phyloP scores from a whole-genome alignment of 64 coral and sea anemone genomes.

The Montipora cactus region DNA sequence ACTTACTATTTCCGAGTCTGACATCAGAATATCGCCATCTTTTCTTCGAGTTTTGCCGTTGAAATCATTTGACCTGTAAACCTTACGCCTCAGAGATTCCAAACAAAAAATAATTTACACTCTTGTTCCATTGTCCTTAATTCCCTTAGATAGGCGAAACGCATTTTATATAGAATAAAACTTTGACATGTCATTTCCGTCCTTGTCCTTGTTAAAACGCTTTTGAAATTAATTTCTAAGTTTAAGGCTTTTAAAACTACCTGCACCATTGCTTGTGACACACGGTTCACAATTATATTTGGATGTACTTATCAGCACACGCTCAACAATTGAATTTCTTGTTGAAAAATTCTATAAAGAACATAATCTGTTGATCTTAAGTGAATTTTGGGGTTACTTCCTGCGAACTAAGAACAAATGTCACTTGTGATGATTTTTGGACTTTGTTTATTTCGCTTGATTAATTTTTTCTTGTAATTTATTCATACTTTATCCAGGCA shows the following conservation, averaged over 20 bases:
- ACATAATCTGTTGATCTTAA: not conserved
- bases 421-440: constrained; percentile 6
- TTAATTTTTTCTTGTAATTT: constrained; percentile 46
- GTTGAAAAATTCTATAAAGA: too few species aligned
- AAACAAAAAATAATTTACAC: not conserved
- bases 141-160: not conserved
- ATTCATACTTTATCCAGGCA: constrained; percentile 26
- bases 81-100: not conserved
- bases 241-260: not conserved
- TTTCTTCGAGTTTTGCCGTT: not conserved
- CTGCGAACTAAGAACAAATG: not conserved
- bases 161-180: not conserved
- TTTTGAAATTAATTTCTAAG: not conserved
- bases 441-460: constrained; percentile 35
- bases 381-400: not conserved
- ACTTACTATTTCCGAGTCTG: constrained; percentile 24
- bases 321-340: too few species aligned
- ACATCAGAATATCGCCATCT: constrained; percentile 32
- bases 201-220: too few species aligned
- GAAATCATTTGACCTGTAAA: constrained; percentile 16
- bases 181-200: too few species aligned
- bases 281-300: not conserved
- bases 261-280: not conserved
- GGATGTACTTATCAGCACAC: too few species aligned
- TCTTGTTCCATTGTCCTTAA: not conserved